These are phyloP conservation scores for Karalla daura DNA, from an alignment of 2,797 vertebrate genomes.

Conservation along the genomic window DNA sequence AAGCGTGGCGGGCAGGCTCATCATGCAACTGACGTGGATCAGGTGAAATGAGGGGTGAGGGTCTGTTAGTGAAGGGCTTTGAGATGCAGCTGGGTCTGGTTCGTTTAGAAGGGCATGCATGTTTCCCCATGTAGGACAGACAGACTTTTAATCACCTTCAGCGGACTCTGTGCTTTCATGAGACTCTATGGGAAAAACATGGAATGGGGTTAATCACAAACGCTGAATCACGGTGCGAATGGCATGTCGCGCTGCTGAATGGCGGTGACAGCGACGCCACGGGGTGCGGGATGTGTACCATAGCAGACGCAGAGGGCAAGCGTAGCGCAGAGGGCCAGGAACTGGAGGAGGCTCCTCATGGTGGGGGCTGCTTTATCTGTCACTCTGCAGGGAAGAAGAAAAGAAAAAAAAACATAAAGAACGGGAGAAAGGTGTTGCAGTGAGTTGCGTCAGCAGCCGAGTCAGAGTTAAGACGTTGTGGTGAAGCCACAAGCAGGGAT, in stretches of 20 bases:
- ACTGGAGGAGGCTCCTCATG: constrained; percentile 74
- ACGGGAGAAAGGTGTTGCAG: constrained; percentile 30
- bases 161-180: constrained; percentile 83
- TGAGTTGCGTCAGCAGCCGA: constrained; percentile 4
- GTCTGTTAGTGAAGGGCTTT: constrained; percentile 8
- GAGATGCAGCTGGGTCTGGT: background rate
- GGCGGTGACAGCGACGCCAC: background rate
- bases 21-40: background rate
- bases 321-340: constrained; percentile 65
- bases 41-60: background rate
- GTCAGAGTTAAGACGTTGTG: background rate
- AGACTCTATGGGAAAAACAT: constrained; percentile 80
- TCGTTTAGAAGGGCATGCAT: constrained; percentile 60
- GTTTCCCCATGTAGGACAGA: constrained; percentile 61
- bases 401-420: too few species aligned
- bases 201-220: constrained; percentile 56
- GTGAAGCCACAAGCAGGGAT: too few species aligned
- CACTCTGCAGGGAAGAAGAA: constrained; percentile 38
- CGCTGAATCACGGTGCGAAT: constrained; percentile 14
- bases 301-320: constrained; percentile 71
- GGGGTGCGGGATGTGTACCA: constrained; percentile 41
- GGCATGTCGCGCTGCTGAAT: background rate
- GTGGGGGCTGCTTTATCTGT: constrained; percentile 34
- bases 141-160: constrained; percentile 81
- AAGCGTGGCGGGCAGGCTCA: background rate